A percentile compares a stretch with the other conserved stretches of the same genome.
phyloP scores from a whole-genome alignment of 2,113 vertebrate genomes.

The Lanius collurio region DNA sequence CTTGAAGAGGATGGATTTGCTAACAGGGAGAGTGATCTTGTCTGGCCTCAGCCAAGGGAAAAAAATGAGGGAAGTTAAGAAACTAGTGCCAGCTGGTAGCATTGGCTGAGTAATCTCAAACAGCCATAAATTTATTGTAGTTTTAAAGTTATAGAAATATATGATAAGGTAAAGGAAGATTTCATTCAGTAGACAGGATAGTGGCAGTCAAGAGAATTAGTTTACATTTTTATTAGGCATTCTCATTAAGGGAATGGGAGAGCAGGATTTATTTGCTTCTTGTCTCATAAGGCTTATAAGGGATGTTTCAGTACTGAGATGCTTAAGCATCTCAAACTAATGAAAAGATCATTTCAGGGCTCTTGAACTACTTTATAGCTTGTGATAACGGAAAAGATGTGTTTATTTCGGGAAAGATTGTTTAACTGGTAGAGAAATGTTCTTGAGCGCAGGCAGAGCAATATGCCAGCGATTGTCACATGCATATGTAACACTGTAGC shows the following conservation, averaged over 20 bases:
- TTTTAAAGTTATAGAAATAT: constrained; percentile 33
- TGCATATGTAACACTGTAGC: not conserved
- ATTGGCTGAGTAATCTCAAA: not conserved
- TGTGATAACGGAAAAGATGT: constrained; percentile 25
- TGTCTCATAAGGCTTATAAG: constrained; percentile 25
- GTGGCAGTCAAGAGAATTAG: constrained; percentile 21
- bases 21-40: not conserved
- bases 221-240: constrained; percentile 57
- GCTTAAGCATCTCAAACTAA: constrained; percentile 49
- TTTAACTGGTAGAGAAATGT: constrained; percentile 43
- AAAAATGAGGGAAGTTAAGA: not conserved
- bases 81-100: not conserved
- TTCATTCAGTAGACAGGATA: not conserved
- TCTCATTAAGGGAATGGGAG: constrained; percentile 39
- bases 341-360: constrained; percentile 59
- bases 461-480: not conserved
- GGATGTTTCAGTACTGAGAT: constrained; percentile 28
- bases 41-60: not conserved
- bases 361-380: constrained; percentile 52
- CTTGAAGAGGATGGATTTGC: not conserved
- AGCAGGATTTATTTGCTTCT: constrained; percentile 28
- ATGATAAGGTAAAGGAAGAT: constrained; percentile 7
- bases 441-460: not conserved
- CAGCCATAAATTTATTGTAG: not conserved
- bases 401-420: constrained; percentile 47